A percentile compares a stretch with the other conserved stretches of the same genome.
phyloP scores from a whole-genome alignment of 2,113 vertebrate species.

The Climacteris rufus region DNA sequence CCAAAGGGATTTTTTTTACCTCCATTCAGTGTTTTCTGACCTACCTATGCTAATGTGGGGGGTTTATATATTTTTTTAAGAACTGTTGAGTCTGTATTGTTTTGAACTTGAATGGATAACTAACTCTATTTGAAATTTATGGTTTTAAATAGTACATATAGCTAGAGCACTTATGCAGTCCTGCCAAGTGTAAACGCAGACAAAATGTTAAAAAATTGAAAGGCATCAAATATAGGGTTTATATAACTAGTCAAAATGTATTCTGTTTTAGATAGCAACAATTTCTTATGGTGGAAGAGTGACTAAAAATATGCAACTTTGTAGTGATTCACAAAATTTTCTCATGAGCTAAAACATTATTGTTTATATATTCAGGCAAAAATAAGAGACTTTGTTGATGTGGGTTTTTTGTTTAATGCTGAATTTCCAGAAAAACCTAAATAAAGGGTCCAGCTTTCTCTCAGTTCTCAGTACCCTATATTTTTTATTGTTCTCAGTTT shows the following conservation, averaged over 20 bases:
- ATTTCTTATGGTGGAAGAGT: neutral
- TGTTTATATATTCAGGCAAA: neutral
- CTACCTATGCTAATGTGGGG: neutral
- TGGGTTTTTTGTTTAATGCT: neutral
- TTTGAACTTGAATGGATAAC: neutral
- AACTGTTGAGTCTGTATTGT: neutral
- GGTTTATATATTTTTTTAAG: neutral
- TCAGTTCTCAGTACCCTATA: neutral
- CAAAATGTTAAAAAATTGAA: neutral
- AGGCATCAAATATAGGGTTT: neutral
- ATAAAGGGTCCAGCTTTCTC: neutral
- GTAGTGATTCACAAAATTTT: neutral
- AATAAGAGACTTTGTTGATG: neutral
- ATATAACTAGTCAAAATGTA: neutral
- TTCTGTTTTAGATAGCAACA: neutral
- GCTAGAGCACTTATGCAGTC: neutral
- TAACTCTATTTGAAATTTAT: neutral
- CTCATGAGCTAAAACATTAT: neutral
- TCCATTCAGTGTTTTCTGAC: neutral
- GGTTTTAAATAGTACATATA: neutral
- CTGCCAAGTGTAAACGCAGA: neutral
- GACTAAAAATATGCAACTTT: neutral
- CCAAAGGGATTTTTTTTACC: neutral
- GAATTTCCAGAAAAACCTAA: neutral
- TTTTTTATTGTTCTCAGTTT: neutral